Evolutionary conservation across 2,113 vertebrate genomes (phyloP).

Genomic region (Caretta caretta): DNA sequence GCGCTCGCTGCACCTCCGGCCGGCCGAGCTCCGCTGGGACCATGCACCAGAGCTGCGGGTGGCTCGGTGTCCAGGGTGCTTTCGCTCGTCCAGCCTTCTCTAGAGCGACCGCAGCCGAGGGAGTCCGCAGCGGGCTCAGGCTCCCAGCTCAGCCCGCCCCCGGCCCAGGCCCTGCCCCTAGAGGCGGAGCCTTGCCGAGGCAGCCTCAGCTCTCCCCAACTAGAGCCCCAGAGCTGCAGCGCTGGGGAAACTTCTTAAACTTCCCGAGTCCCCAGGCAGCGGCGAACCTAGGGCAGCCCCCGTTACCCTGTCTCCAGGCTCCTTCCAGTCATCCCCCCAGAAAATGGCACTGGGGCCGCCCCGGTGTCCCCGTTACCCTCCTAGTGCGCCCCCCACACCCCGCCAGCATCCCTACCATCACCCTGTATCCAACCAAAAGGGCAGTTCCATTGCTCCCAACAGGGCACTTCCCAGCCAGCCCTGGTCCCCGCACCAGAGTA

Average conservation of each 20-base stretch:
- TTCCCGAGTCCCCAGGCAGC: neutral
- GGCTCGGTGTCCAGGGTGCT: neutral
- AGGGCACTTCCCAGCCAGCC: neutral
- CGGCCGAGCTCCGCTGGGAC: neutral
- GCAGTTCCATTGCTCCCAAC: neutral
- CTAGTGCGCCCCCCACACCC: neutral
- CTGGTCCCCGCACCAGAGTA: neutral
- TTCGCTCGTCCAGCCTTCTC: slow-evolving; percentile 23
- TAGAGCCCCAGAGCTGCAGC: neutral
- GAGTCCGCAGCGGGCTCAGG: slow-evolving; percentile 50
- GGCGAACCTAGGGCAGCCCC: neutral
- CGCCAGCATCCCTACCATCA: neutral
- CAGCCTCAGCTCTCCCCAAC: slow-evolving; percentile 44
- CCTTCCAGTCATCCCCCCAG: neutral
- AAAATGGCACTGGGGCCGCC: neutral
- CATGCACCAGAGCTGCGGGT: neutral
- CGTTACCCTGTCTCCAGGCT: neutral
- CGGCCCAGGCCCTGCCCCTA: slow-evolving; percentile 70
- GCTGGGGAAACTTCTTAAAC: slow-evolving; percentile 4
- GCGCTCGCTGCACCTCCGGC: slow-evolving; percentile 32
- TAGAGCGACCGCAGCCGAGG: slow-evolving; percentile 40
- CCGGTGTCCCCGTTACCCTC: neutral
- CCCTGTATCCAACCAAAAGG: neutral
- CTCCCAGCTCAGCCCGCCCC: slow-evolving; percentile 70
- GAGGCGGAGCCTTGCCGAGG: slow-evolving; percentile 64